phyloP scores from a whole-genome alignment of 2,888 invertebrate genomes.

The Platycheirus rosarum region DNA sequence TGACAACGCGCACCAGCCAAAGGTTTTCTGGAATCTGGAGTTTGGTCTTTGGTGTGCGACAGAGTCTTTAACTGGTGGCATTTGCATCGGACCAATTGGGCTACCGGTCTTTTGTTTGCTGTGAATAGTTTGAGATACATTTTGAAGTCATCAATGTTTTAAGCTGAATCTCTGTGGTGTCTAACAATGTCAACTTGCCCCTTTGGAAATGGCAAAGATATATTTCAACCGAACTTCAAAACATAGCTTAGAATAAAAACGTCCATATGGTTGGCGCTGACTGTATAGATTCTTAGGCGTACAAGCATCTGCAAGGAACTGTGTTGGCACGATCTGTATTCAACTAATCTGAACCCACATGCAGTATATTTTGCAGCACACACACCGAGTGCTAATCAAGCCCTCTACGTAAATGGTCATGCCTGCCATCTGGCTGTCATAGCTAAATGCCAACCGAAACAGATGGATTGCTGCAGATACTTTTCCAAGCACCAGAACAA shows the following conservation, averaged over 20 bases:
- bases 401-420: slow-evolving; percentile 59
- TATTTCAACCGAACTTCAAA: not conserved
- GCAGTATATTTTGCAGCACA: slow-evolving; percentile 34
- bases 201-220: not conserved
- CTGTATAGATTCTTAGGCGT: not conserved
- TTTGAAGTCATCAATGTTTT: not conserved
- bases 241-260: not conserved
- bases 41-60: not conserved
- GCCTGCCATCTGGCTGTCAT: slow-evolving; percentile 67
- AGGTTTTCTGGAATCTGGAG: not conserved
- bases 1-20: too few relatives aligned
- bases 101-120: slow-evolving; percentile 49
- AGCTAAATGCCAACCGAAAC: slow-evolving; percentile 67
- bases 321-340: slow-evolving; percentile 41
- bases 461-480: slow-evolving; percentile 44
- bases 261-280: slow-evolving; percentile 52
- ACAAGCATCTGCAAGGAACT: slow-evolving; percentile 4
- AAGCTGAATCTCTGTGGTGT: too few relatives aligned
- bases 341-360: slow-evolving; percentile 62
- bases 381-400: slow-evolving; percentile 64
- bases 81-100: slow-evolving; percentile 52
- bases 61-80: slow-evolving; percentile 25
- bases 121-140: not conserved
- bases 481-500: not conserved
- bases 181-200: not conserved